A percentile compares a stretch with the other conserved stretches of the same genome.
These are phyloP conservation scores for Plodia interpunctella DNA, from an alignment of 1,140 invertebrate genomes.

Conservation along the genomic window DNA sequence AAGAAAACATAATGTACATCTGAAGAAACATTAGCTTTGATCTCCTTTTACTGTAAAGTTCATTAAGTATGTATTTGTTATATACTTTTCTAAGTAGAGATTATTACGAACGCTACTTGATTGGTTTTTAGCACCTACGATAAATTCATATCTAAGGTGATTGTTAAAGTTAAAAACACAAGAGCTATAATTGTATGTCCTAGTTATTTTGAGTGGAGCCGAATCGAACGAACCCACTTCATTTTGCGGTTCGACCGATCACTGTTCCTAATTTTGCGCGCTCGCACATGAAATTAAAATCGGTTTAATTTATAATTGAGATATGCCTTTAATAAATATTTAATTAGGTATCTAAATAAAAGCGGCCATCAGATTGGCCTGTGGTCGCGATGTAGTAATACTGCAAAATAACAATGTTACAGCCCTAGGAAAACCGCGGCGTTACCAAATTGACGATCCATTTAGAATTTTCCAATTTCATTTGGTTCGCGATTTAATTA, in stretches of 20 bases:
- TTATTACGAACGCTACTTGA: too few relatives aligned
- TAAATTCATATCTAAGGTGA: too few relatives aligned
- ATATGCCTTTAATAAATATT: slow-evolving; percentile 75
- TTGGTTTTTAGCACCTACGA: too few relatives aligned
- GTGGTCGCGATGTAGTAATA: slow-evolving; percentile 32
- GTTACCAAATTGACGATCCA: slow-evolving; percentile 3
- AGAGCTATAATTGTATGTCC: too few relatives aligned
- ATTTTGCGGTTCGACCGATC: slow-evolving; percentile 63
- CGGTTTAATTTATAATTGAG: slow-evolving; percentile 71
- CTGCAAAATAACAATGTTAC: not conserved
- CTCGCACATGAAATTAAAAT: slow-evolving; percentile 74
- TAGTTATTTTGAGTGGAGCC: not conserved
- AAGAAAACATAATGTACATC: too few relatives aligned
- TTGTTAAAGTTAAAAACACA: too few relatives aligned
- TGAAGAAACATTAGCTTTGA: too few relatives aligned
- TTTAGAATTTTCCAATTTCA: slow-evolving; percentile 7
- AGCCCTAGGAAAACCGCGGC: slow-evolving; percentile 1
- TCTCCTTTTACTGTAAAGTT: too few relatives aligned
- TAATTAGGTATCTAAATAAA: slow-evolving; percentile 76
- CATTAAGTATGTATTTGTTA: too few relatives aligned
- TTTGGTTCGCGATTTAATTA: not conserved
- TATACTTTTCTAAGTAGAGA: too few relatives aligned
- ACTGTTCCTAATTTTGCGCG: slow-evolving; percentile 69
- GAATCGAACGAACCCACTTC: slow-evolving; percentile 57
- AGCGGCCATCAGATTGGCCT: slow-evolving; percentile 34